Conservation (phyloP, 2,113 vertebrate species). For the Phasianus colchicus region DNA sequence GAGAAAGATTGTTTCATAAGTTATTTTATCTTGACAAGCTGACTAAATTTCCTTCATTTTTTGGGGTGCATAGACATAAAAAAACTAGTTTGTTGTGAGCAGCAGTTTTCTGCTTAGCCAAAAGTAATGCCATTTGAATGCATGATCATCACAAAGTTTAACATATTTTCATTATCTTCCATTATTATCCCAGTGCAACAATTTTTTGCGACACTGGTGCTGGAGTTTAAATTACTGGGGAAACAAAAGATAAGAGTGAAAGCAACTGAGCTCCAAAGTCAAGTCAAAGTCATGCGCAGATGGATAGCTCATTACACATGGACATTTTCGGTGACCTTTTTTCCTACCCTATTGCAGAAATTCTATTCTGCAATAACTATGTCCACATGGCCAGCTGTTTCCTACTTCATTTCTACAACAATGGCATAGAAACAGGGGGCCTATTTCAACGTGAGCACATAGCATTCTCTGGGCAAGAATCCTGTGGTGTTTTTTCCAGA, state of each 20-base stretch:
- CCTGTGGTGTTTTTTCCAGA: conserved; percentile 28
- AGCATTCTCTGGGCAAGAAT: conserved; percentile 33
- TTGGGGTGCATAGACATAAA: neutral
- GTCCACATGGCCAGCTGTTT: conserved; percentile 39
- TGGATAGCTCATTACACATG: neutral
- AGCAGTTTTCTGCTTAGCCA: neutral
- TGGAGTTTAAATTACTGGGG: neutral
- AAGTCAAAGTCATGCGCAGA: neutral
- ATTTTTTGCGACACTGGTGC: neutral
- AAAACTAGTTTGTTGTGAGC: neutral
- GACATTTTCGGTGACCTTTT: conserved; percentile 17
- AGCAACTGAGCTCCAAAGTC: neutral
- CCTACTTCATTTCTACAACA: conserved; percentile 28
- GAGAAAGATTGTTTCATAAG: neutral
- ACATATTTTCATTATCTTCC: neutral
- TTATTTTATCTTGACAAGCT: neutral
- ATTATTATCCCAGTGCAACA: neutral
- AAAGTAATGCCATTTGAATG: neutral
- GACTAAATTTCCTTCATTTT: neutral
- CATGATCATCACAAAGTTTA: neutral
- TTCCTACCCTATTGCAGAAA: conserved; percentile 18
- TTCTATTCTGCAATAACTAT: conserved; percentile 45
- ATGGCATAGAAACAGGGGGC: conserved; percentile 2
- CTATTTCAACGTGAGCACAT: neutral
- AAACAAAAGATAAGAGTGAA: neutral